Percentiles rank a stretch among this genome's conserved stretches.
Conservation (phyloP, 2,888 invertebrate species). For the Calameuta pallipes region DNA sequence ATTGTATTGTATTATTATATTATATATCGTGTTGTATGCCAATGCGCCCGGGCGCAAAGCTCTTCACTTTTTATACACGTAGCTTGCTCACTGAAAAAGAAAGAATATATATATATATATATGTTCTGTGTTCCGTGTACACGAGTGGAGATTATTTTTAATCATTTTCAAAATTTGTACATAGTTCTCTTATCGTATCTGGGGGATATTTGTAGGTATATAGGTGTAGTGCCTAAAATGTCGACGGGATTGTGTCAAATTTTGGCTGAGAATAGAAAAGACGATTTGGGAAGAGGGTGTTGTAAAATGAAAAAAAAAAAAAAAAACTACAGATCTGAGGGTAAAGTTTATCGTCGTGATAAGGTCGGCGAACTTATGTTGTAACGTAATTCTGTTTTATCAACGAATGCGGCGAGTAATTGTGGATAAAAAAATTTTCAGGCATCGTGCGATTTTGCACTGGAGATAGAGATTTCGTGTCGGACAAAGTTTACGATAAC, state of each 20-base stretch:
- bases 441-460: neutral
- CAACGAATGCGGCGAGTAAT: neutral
- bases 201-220: slow-evolving; percentile 44
- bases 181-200: slow-evolving; percentile 26
- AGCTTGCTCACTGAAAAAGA: neutral
- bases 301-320: neutral
- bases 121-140: neutral
- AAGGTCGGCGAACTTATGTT: neutral
- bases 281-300: neutral
- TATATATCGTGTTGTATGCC: neutral
- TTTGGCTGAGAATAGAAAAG: neutral
- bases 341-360: neutral
- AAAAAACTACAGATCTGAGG: neutral
- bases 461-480: neutral
- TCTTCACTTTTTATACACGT: neutral
- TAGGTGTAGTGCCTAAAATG: slow-evolving; percentile 61
- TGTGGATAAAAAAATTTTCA: neutral
- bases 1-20: neutral
- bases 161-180: slow-evolving; percentile 23
- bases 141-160: slow-evolving; percentile 10
- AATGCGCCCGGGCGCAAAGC: neutral
- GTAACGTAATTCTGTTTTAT: neutral
- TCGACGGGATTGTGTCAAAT: slow-evolving; percentile 45
- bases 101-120: slow-evolving; percentile 10
- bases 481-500: neutral